Conservation (phyloP, 1,140 invertebrate genomes). For the Eciton burchellii region DNA sequence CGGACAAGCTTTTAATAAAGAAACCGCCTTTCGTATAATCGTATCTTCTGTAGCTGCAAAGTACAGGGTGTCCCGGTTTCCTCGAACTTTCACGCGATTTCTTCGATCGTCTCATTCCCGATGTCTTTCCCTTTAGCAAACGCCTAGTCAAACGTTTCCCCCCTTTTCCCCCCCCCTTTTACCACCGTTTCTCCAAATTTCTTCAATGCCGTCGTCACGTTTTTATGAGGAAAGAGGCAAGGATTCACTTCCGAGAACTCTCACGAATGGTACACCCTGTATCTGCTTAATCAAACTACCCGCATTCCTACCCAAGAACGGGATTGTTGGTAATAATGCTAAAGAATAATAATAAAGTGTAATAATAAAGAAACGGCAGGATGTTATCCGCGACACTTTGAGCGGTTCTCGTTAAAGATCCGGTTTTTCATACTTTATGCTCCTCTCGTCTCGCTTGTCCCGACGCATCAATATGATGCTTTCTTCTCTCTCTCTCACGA, state of each 20-base stretch:
- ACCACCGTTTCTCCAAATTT: too few species aligned
- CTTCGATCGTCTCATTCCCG: neutral
- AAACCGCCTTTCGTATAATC: neutral
- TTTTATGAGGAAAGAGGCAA: too few species aligned
- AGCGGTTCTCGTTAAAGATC: neutral
- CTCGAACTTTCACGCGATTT: neutral
- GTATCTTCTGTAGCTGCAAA: neutral
- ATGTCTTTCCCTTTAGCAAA: too few species aligned
- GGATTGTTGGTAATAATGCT: neutral
- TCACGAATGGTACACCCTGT: neutral
- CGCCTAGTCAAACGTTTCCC: too few species aligned
- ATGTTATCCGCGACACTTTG: neutral
- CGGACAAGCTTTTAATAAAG: neutral
- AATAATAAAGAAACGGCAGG: neutral
- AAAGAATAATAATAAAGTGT: neutral
- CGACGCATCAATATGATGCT: neutral
- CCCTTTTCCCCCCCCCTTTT: too few species aligned
- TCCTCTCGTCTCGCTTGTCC: neutral
- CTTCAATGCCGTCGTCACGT: too few species aligned
- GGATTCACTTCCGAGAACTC: neutral
- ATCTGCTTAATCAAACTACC: neutral
- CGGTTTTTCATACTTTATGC: neutral
- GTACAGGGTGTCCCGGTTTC: neutral
- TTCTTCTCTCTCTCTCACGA: constrained; percentile 11
- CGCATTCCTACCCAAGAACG: neutral